Percentiles rank a stretch among this genome's conserved stretches.
phyloP scores from a whole-genome alignment of 2,888 invertebrate species.

The Euplexia lucipara region DNA sequence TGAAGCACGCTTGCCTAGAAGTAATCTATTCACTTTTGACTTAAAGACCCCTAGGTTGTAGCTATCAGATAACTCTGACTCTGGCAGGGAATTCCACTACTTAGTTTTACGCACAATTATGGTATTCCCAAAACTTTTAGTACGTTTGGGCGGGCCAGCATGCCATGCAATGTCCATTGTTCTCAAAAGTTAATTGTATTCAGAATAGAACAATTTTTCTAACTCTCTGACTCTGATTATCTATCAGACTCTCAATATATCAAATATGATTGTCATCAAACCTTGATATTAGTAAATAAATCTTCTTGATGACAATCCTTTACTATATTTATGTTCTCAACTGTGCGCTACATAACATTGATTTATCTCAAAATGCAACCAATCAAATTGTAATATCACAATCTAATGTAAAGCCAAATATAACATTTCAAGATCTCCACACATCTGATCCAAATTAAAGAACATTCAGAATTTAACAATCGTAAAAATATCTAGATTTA shows the following conservation, averaged over 20 bases:
- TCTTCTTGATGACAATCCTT: not conserved
- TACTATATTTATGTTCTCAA: not conserved
- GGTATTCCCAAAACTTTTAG: too few species aligned
- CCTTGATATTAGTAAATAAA: not conserved
- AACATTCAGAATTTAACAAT: slow-evolving; percentile 66
- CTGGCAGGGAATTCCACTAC: too few species aligned
- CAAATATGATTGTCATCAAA: not conserved
- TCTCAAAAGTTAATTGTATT: not conserved
- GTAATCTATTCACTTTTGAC: too few species aligned
- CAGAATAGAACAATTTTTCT: not conserved
- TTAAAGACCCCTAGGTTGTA: too few species aligned
- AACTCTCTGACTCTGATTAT: not conserved
- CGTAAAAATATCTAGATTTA: slow-evolving; percentile 78
- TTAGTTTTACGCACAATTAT: too few species aligned
- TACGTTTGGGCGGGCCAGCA: too few species aligned
- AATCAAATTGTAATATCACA: slow-evolving; percentile 13
- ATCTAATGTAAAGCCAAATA: slow-evolving; percentile 22
- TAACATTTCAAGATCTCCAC: slow-evolving; percentile 37
- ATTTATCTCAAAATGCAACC: slow-evolving; percentile 7
- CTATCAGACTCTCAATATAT: not conserved
- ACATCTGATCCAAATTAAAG: slow-evolving; percentile 56
- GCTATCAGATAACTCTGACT: too few species aligned
- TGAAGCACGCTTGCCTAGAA: too few species aligned
- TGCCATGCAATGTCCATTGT: too few species aligned
- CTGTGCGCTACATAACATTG: not conserved